These are phyloP conservation scores for Temnothorax nylanderi DNA, from an alignment of 1,140 invertebrate species.

Conservation along the genomic window DNA sequence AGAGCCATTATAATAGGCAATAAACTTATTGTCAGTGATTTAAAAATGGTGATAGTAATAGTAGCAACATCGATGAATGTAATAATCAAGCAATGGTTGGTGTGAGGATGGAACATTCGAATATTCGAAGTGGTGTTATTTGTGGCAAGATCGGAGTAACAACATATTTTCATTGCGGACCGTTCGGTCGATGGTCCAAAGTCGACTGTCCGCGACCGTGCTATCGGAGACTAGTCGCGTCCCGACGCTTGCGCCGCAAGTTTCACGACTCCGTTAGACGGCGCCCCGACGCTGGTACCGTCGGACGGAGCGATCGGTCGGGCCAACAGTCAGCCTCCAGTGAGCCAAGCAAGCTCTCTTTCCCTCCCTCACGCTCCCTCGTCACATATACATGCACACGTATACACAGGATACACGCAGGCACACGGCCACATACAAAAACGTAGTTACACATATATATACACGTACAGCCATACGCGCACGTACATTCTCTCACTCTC, in stretches of 20 bases:
- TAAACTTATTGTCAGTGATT: neutral
- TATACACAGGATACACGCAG: conserved; percentile 26
- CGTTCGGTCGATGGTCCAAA: conserved; percentile 80
- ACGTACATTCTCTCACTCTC: conserved; percentile 22
- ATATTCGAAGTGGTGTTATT: neutral
- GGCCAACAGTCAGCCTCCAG: conserved; percentile 81
- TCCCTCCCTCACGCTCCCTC: conserved; percentile 64
- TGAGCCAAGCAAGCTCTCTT: conserved; percentile 76
- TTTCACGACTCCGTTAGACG: conserved; percentile 75
- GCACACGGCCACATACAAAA: conserved; percentile 15
- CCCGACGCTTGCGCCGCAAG: conserved; percentile 80
- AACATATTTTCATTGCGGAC: conserved; percentile 25
- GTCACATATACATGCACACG: conserved; percentile 51
- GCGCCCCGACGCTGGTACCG: conserved; percentile 80
- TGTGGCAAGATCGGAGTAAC: neutral
- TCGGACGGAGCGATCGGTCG: conserved; percentile 78
- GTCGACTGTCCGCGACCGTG: conserved; percentile 77
- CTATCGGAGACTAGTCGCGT: conserved; percentile 64
- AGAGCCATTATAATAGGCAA: neutral
- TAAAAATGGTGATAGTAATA: neutral
- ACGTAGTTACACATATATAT: conserved; percentile 15
- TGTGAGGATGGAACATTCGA: neutral
- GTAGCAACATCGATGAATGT: too few relatives aligned
- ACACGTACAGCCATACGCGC: conserved; percentile 21
- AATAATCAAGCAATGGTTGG: neutral